A percentile compares a stretch with the other conserved stretches of the same genome.
phyloP scores from a whole-genome alignment of 1,140 invertebrate genomes.

The Colletes latitarsis region DNA sequence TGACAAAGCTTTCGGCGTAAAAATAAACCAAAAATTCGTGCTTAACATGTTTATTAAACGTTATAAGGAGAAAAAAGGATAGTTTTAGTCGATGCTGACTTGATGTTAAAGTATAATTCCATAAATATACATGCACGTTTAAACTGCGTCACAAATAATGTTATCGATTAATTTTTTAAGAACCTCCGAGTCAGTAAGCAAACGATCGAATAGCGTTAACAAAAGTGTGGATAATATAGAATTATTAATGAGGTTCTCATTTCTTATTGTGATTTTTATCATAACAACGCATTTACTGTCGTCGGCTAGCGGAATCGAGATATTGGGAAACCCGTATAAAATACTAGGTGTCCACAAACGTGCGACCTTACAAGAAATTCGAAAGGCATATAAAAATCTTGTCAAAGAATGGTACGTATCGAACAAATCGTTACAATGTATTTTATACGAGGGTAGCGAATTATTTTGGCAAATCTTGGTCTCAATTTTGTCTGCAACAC shows the following conservation, averaged over 20 bases:
- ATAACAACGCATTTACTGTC: slow-evolving; percentile 70
- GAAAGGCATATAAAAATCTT: slow-evolving; percentile 93
- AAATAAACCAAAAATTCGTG: slow-evolving; percentile 32
- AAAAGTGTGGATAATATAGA: slow-evolving; percentile 56
- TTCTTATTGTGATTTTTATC: slow-evolving; percentile 68
- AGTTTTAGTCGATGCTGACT: slow-evolving; percentile 26
- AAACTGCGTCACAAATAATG: slow-evolving; percentile 54
- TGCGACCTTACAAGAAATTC: slow-evolving; percentile 90
- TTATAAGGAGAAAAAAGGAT: slow-evolving; percentile 8
- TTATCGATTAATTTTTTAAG: slow-evolving; percentile 72
- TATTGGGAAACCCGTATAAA: slow-evolving; percentile 91
- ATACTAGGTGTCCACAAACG: slow-evolving; percentile 89
- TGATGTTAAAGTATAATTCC: slow-evolving; percentile 33
- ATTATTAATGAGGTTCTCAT: slow-evolving; percentile 66
- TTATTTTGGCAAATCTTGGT: not conserved
- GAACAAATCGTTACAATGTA: not conserved
- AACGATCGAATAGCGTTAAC: slow-evolving; percentile 60
- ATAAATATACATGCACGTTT: slow-evolving; percentile 18
- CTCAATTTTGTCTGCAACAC: not conserved
- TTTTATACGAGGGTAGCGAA: not conserved
- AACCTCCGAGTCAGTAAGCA: slow-evolving; percentile 57
- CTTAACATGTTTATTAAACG: slow-evolving; percentile 51
- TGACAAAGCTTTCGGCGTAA: slow-evolving; percentile 29
- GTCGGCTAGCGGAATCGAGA: slow-evolving; percentile 62
- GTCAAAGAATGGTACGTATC: slow-evolving; percentile 91